Percentiles rank a stretch among this genome's conserved stretches.
Evolutionary conservation across 92 coral and sea anemone genomes (phyloP).

Genomic region (Desmophyllum pertusum): DNA sequence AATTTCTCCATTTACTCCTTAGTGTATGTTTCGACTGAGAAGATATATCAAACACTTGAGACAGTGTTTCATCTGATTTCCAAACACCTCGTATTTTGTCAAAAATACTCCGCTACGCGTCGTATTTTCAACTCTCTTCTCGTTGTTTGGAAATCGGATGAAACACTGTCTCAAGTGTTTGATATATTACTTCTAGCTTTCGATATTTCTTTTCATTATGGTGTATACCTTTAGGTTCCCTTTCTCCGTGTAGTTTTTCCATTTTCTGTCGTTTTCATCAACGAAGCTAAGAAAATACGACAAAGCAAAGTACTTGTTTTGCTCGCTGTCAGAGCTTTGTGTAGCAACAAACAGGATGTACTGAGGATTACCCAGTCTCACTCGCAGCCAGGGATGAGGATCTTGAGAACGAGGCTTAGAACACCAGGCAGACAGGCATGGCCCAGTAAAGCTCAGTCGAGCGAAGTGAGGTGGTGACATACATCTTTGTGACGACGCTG

Average conservation of each 20-base stretch:
- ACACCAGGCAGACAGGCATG: slow-evolving; percentile 32
- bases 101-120: too few relatives aligned
- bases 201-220: neutral
- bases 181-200: too few relatives aligned
- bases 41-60: too few relatives aligned
- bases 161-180: too few relatives aligned
- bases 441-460: slow-evolving; percentile 11
- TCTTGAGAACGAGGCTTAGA: neutral
- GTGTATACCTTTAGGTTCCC: slow-evolving; percentile 8
- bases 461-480: slow-evolving; percentile 32
- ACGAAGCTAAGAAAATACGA: neutral
- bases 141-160: too few relatives aligned
- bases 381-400: slow-evolving; percentile 11
- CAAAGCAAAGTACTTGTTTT: neutral
- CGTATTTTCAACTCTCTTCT: too few relatives aligned
- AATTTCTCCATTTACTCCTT: too few relatives aligned
- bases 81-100: too few relatives aligned
- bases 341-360: slow-evolving; percentile 31
- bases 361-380: neutral
- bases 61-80: too few relatives aligned
- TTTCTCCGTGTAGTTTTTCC: slow-evolving; percentile 16
- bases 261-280: neutral
- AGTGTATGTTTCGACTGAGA: too few relatives aligned
- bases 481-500: slow-evolving; percentile 27
- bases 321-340: neutral